Base-by-base conservation (phyloP, 1,140 invertebrate species). In the Eupeodes corollae region DNA sequence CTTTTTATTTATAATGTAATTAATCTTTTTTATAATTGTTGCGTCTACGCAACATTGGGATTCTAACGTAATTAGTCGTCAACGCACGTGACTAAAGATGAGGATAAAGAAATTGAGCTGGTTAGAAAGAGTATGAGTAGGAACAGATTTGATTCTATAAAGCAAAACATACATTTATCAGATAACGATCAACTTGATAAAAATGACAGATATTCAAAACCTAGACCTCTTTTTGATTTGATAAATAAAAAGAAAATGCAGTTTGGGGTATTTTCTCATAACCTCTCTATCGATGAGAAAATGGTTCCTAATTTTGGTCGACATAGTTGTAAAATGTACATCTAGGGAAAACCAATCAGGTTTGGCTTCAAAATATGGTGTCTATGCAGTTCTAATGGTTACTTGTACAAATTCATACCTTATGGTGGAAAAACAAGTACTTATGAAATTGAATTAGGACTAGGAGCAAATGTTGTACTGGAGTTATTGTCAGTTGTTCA, bases 221-320 rank as follows among this genome's bases (percentile, higher is more conserved):
- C 65, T 15, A 49, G 55, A 33, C 48, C 46, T 18, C 48, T 61
- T n/a, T 50, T 60, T n/a, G 46, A 26, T 16, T 31, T 40, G 11
- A 6, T 46, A 10, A 47, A 71, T 61, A 52, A 63, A 54, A 70
- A 57, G 56, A 61, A 58, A 52, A 55, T 66, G 46, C 56, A 64
- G 54, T 63, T 61, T 59, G 59, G 59, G 44, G 59, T 69, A 53
- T 58, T 65, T 56, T 51, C 59, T 52, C 51, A 56, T 46, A 52
- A 67, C 51, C 57, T 68, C 47, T 68, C 65, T 35, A 63, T 74
- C 49, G 70, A 75, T 67, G 73, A 74, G 58, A 54, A 61, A 50
- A 74, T 74, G 71, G 62, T 75, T 26, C 68, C 67, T 44, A 73
- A 73, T 55, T 73, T 68, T 67, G 73, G 71, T 43, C 56, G 59